Percentiles rank a stretch among this genome's conserved stretches.
phyloP scores from a whole-genome alignment of 1,140 invertebrate genomes.

The Drosophila sp. region DNA sequence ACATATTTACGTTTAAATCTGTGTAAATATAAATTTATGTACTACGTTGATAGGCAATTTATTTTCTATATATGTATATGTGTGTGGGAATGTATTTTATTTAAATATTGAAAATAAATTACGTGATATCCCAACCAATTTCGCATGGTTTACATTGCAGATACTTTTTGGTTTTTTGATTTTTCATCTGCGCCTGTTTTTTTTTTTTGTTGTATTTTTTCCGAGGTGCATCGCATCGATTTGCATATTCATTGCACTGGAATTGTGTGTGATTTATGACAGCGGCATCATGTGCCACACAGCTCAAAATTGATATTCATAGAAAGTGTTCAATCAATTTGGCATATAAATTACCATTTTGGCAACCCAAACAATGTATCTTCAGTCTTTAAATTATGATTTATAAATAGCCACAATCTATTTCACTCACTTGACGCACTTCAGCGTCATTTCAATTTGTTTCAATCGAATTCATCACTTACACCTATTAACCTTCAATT shows the following conservation, averaged over 20 bases:
- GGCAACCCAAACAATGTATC: slow-evolving; percentile 29
- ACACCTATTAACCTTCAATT: slow-evolving; percentile 62
- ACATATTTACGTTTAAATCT: neutral
- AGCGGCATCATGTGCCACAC: slow-evolving; percentile 4
- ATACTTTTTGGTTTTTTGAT: slow-evolving; percentile 9
- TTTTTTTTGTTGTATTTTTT: neutral
- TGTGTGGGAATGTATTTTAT: slow-evolving; percentile 27
- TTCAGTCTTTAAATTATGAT: slow-evolving; percentile 31
- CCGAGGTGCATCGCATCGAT: neutral
- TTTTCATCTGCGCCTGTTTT: slow-evolving; percentile 12
- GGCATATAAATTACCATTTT: slow-evolving; percentile 37
- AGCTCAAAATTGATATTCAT: slow-evolving; percentile 38
- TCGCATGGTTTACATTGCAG: neutral
- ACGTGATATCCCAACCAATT: slow-evolving; percentile 3
- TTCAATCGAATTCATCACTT: slow-evolving; percentile 38
- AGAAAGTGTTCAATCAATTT: slow-evolving; percentile 40
- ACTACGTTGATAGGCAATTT: slow-evolving; percentile 18
- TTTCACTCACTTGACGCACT: neutral
- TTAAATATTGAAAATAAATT: slow-evolving; percentile 52
- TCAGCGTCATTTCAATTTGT: slow-evolving; percentile 17
- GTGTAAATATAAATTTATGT: slow-evolving; percentile 1
- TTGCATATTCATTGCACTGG: slow-evolving; percentile 8
- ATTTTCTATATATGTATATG: slow-evolving; percentile 18
- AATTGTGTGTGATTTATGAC: slow-evolving; percentile 45
- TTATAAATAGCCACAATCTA: slow-evolving; percentile 21